phyloP scores from a whole-genome alignment of 2,888 invertebrate species.

The Cremastinae sp. region DNA sequence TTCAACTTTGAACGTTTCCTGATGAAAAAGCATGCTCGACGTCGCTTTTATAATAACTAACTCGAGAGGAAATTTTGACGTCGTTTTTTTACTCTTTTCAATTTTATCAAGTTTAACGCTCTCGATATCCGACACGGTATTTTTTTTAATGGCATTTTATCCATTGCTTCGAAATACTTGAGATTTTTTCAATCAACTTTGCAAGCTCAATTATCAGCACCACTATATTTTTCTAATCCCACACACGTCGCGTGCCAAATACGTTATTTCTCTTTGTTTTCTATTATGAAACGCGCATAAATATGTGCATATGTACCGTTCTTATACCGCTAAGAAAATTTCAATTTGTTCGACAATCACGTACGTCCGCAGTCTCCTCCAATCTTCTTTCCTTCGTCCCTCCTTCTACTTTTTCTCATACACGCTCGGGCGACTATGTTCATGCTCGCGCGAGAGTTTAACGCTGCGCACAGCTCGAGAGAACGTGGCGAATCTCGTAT shows the following conservation, averaged over 20 bases:
- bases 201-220: no score
- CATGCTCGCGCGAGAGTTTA: constrained; percentile 41
- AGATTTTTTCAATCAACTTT: no score
- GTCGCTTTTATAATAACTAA: constrained; percentile 27
- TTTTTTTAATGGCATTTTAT: no score
- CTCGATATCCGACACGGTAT: background rate
- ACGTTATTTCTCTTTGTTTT: no score
- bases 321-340: constrained; percentile 33
- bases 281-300: background rate
- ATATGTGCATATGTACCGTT: background rate
- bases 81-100: constrained; percentile 7
- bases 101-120: constrained; percentile 9
- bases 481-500: constrained; percentile 53
- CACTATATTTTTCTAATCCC: no score
- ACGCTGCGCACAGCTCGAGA: constrained; percentile 30
- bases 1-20: constrained; percentile 36
- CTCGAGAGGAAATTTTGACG: constrained; percentile 46
- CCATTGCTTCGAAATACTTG: no score
- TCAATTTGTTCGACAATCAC: constrained; percentile 53
- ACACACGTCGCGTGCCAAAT: no score
- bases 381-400: constrained; percentile 33
- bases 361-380: constrained; percentile 26
- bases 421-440: constrained; percentile 23
- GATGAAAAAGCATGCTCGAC: constrained; percentile 10
- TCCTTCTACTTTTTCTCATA: constrained; percentile 21